Evolutionary conservation across 2,888 invertebrate genomes (phyloP), one percentile per base, ranked within the genome.

Genomic region (Ptychoptera contaminata): DNA sequence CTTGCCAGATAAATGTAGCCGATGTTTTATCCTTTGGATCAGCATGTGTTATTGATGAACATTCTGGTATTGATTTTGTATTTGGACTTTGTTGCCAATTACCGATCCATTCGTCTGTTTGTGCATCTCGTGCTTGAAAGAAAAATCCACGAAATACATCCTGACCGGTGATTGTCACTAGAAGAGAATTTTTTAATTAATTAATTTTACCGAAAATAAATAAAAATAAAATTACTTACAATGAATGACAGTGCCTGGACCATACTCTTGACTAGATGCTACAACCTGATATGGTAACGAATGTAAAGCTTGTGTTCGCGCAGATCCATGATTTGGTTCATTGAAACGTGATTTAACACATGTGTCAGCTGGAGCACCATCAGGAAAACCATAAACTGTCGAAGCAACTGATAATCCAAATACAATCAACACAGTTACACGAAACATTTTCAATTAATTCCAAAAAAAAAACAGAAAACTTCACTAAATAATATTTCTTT

Each of bases 111-210:
- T 77, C 71, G 56, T 83, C 72, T 1, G 76, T 74, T 47, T 74
- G 70, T 9, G 70, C 73, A 53, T 85, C 83, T 36, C 85, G 75
- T 1, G 82, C 85, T 67, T 86, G 86, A 39, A 86, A 65, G 63
- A 86, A 82, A 70, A 85, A 86, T n/a, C 86, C 85, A 54, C 82
- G 79, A 67, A 86, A 85, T 1, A 76, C 63, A 12, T 70, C 72
- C 10, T 63, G 58, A 1, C 73, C 73, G 43, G 67, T 31, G 16
- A 52, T 44, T 43, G 51, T 47, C 14, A 52, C 53, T 52, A 30
- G 7, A 45, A 16, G 10, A 34, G 7, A 42, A 16, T 10, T 4
- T 15, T 16, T 42, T 31, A n/a, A 10, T 41, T 31, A 16, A 36
- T 16, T 34, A 6, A 34, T 34, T 34, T 31, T 31, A 31, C 34